These are phyloP conservation scores for Trogon surrucura DNA, from an alignment of 2,113 vertebrate species.

Conservation along the genomic window DNA sequence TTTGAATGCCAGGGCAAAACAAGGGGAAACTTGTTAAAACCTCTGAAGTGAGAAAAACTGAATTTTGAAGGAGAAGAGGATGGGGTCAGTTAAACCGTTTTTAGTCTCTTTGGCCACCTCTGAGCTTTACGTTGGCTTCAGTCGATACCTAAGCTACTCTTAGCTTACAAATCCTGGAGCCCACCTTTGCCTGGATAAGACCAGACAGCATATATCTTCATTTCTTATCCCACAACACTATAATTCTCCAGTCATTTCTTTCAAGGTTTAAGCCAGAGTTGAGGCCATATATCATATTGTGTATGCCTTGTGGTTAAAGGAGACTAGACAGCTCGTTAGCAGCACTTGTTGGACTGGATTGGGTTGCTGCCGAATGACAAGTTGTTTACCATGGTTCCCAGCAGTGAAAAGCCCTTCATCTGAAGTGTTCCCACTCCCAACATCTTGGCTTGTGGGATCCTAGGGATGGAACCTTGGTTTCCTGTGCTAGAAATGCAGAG, in stretches of 20 bases:
- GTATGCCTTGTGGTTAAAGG: background rate
- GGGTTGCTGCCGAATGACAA: background rate
- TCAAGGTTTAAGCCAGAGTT: background rate
- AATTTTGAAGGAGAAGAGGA: background rate
- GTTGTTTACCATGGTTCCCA: background rate
- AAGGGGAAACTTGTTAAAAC: background rate
- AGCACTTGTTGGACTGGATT: background rate
- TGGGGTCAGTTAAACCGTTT: background rate
- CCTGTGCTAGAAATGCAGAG: background rate
- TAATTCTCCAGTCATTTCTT: background rate
- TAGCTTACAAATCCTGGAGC: background rate
- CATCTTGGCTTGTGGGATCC: background rate
- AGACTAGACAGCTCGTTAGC: background rate
- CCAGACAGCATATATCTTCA: accelerated
- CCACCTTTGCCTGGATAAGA: background rate
- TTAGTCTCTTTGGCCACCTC: background rate
- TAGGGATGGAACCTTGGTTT: background rate
- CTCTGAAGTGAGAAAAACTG: background rate
- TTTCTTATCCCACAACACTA: background rate
- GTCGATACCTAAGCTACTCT: background rate
- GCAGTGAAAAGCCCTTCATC: background rate
- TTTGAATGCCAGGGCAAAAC: background rate
- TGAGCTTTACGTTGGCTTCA: background rate
- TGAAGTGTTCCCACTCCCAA: background rate
- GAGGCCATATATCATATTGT: background rate